These are phyloP conservation scores for Argyresthia albistria DNA, from an alignment of 2,888 invertebrate species.

Conservation along the genomic window DNA sequence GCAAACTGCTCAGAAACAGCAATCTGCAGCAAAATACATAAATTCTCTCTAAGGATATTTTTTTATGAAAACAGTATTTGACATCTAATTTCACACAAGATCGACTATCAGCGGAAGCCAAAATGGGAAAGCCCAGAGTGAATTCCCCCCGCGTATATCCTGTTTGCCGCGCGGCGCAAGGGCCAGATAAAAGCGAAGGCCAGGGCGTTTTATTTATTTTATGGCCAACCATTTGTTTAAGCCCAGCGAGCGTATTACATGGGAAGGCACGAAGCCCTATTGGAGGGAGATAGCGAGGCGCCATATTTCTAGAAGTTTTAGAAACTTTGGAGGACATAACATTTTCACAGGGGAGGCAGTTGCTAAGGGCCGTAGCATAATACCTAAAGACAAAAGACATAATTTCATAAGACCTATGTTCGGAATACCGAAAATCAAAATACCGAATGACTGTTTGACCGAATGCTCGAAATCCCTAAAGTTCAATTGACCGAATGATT, in stretches of 20 bases:
- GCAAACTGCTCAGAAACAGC: too few relatives aligned
- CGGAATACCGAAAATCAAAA: too few relatives aligned
- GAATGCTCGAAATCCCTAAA: too few relatives aligned
- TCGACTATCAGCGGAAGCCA: conserved; percentile 28
- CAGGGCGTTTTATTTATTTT: conserved; percentile 48
- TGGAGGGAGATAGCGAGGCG: neutral
- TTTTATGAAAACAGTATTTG: neutral
- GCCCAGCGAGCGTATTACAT: conserved; percentile 24
- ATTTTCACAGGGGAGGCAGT: too few relatives aligned
- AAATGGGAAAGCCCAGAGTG: conserved; percentile 27
- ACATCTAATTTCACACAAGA: conserved; percentile 31
- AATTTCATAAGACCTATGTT: too few relatives aligned
- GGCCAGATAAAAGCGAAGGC: conserved; percentile 33
- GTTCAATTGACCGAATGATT: too few relatives aligned
- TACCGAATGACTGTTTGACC: too few relatives aligned
- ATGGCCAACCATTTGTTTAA: conserved; percentile 40
- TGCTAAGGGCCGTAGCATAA: too few relatives aligned
- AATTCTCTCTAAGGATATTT: too few relatives aligned
- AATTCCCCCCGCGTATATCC: conserved; percentile 32
- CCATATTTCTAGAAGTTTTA: neutral
- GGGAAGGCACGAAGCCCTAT: conserved; percentile 9
- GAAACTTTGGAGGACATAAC: neutral
- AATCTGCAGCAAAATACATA: too few relatives aligned
- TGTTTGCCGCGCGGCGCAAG: conserved; percentile 24
- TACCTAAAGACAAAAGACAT: too few relatives aligned